These are phyloP conservation scores for Lysandra coridon DNA, from an alignment of 2,888 invertebrate species.

Conservation along the genomic window DNA sequence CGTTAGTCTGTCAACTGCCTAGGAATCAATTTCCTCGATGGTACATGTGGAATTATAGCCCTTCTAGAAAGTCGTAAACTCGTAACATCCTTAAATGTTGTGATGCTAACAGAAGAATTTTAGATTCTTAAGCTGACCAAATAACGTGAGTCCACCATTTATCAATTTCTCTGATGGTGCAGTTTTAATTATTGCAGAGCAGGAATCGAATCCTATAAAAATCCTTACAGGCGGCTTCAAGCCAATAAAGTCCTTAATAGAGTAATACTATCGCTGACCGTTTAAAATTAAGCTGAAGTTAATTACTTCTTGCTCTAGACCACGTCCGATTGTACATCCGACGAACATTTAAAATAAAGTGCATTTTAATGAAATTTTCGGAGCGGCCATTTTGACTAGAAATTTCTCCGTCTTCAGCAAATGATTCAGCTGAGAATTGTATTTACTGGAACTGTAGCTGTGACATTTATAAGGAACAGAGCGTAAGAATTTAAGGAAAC, in stretches of 20 bases:
- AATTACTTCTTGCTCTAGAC: background rate
- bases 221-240: background rate
- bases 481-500: background rate
- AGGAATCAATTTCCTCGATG: too few relatives aligned
- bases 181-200: background rate
- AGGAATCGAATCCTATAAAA: background rate
- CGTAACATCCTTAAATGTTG: background rate
- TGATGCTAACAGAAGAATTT: background rate
- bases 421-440: background rate
- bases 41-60: too few relatives aligned
- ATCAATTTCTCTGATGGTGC: background rate
- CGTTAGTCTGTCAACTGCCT: too few relatives aligned
- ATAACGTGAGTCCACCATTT: background rate
- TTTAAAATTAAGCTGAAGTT: conserved; percentile 17
- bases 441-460: background rate
- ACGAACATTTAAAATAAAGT: conserved; percentile 25
- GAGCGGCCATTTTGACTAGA: background rate
- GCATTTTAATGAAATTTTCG: conserved; percentile 28
- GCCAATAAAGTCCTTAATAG: background rate
- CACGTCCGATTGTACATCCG: conserved; percentile 15
- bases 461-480: background rate
- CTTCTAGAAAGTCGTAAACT: background rate
- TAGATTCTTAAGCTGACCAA: background rate
- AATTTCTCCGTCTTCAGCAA: conserved; percentile 6
- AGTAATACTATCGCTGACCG: background rate